Percentiles rank a stretch among this genome's conserved stretches.
These are phyloP conservation scores for Podotricha telesiphe DNA, from an alignment of 2,888 invertebrate genomes.

Conservation along the genomic window DNA sequence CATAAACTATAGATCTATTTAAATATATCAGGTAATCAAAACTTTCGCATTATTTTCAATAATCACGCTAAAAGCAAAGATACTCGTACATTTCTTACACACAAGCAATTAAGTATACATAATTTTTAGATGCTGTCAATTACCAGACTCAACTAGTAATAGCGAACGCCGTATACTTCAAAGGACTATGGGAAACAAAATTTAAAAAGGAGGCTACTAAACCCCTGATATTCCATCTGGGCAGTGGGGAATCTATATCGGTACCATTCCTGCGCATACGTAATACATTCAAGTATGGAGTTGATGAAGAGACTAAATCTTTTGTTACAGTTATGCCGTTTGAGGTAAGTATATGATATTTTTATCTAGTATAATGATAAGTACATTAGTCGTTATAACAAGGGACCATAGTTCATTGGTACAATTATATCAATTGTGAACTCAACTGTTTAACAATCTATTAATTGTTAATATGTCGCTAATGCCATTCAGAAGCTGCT, in stretches of 20 bases:
- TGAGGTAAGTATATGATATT: conserved; percentile 69
- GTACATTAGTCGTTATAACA: too few relatives aligned
- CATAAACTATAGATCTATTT: not conserved
- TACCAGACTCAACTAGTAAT: conserved; percentile 84
- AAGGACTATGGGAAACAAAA: conserved; percentile 87
- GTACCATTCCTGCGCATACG: conserved; percentile 86
- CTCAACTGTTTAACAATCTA: too few relatives aligned
- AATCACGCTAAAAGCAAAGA: not conserved
- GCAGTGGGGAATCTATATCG: conserved; percentile 63
- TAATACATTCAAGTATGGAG: conserved; percentile 79
- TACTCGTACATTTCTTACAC: not conserved
- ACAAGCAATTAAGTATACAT: conserved; percentile 2
- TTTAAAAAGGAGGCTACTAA: conserved; percentile 84
- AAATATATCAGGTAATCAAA: not conserved
- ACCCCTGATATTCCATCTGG: conserved; percentile 79
- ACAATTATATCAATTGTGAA: too few relatives aligned
- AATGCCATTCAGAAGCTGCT: too few relatives aligned
- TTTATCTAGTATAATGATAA: too few relatives aligned
- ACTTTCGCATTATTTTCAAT: not conserved
- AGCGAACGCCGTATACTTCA: conserved; percentile 89
- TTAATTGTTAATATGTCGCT: too few relatives aligned
- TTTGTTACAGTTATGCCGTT: conserved; percentile 86
- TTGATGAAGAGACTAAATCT: conserved; percentile 80
- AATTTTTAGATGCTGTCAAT: conserved; percentile 72
- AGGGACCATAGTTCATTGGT: too few relatives aligned